Evolutionary conservation across 2,888 invertebrate genomes (phyloP), one percentile per base, ranked within the genome.

Genomic region (Prostheceraeus crozeri): DNA sequence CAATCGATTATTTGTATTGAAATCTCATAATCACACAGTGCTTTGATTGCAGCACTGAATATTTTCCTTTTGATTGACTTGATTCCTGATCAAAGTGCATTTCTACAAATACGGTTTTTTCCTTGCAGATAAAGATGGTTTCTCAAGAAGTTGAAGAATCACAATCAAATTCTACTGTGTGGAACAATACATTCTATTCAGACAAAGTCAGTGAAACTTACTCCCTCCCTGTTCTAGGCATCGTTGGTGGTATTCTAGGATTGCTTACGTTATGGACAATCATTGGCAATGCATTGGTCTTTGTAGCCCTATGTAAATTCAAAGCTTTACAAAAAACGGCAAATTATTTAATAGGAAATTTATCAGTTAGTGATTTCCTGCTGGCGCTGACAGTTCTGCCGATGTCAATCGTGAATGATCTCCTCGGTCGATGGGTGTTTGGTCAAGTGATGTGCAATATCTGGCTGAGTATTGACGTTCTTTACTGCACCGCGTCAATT

Each of bases 401-500:
- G 1, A 68, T 76, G 36, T 73, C 75, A 1, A 64, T 70, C 14
- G 68, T 71, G n/a, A 67, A 72, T 59, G 74, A 75, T 57, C 64
- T 74, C 23, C 68, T 74, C 2, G 73, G 74, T 1, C 69, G 72
- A 65, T 76, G 76, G 76, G 67, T 72, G 25, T 73, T 75, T 61
- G 75, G 75, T 4, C 64, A 68, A 57, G 64, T 67, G 2, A 67
- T 72, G 63, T 76, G 74, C 58, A 70, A 69, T 16, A 59, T 71
- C 16, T 74, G 74, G 74, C 63, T 74, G 14, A 68, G 67, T 52
- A 68, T 71, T 4, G 76, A 76, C 64, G 76, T 76, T 1, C 66
- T 76, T 16, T 74, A 72, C 65, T 76, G 76, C 65, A 76, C 76
- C 2, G 76, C 76, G 2, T 75, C 75, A 10, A 73, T 76, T 16